Conservation (phyloP, 2,888 invertebrate genomes). For the Thyatira batis region DNA sequence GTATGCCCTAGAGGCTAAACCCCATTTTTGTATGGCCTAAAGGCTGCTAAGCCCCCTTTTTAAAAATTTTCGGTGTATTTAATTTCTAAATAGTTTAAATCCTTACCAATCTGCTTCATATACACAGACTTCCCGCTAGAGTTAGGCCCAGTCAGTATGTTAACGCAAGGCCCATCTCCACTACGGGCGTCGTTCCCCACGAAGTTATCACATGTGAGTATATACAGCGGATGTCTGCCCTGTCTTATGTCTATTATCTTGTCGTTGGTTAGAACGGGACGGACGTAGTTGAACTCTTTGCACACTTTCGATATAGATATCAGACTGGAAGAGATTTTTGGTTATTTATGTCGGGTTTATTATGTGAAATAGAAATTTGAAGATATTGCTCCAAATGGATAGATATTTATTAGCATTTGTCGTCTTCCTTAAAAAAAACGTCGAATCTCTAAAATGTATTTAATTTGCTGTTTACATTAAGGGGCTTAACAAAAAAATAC, state of each 20-base stretch:
- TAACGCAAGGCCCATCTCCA: conserved; percentile 37
- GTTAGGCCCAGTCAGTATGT: conserved; percentile 94
- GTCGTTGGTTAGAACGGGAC: conserved; percentile 83
- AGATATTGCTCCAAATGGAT: no score
- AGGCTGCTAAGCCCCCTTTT: no score
- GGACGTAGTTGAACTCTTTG: conserved; percentile 84
- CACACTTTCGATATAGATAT: conserved; percentile 86
- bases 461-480: no score
- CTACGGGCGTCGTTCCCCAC: conserved; percentile 89
- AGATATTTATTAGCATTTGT: no score
- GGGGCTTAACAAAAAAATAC: no score
- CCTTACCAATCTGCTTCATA: conserved; percentile 87
- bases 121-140: conserved; percentile 96
- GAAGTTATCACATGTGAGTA: conserved; percentile 84
- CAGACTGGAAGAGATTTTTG: conserved; percentile 78
- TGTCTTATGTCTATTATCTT: conserved; percentile 83
- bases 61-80: neutral
- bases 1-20: no score
- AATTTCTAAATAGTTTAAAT: neutral
- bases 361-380: neutral
- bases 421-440: neutral
- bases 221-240: conserved; percentile 90
- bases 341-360: neutral
- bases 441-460: no score
- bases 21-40: no score